A percentile compares a stretch with the other conserved stretches of the same genome.
Evolutionary conservation across 2,113 vertebrate genomes (phyloP).

Genomic region (Brachirus orientalis): DNA sequence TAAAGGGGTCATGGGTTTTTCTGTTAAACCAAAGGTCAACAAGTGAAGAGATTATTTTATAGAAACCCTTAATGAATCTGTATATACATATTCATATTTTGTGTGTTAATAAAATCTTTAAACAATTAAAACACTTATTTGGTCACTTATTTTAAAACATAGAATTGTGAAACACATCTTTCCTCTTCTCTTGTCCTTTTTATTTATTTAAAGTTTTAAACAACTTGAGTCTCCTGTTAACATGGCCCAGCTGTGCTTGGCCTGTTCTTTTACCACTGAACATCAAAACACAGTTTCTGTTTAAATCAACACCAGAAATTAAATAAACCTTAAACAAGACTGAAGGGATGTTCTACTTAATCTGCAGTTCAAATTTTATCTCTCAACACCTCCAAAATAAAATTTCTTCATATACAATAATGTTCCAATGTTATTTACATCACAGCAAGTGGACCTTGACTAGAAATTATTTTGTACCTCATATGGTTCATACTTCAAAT

Average conservation of each 20-base stretch:
- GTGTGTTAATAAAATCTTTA: conserved; percentile 54
- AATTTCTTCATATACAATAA: background rate
- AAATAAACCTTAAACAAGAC: background rate
- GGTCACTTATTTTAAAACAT: background rate
- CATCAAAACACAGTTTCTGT: background rate
- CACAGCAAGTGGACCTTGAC: too few species aligned
- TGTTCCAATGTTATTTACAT: background rate
- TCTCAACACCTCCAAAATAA: background rate
- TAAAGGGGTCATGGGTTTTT: too few species aligned
- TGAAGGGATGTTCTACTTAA: background rate
- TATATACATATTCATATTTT: conserved; percentile 53
- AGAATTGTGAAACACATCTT: background rate
- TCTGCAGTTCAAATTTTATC: background rate
- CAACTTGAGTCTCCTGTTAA: background rate
- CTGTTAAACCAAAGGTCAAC: background rate
- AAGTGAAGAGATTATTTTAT: conserved; percentile 32
- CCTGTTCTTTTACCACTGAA: background rate
- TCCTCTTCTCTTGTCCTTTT: background rate
- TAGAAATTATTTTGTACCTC: too few species aligned
- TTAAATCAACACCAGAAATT: background rate
- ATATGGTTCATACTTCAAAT: too few species aligned
- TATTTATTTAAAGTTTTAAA: background rate
- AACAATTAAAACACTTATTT: background rate
- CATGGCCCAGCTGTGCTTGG: too few species aligned
- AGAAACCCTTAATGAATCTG: conserved; percentile 26